A percentile compares a stretch with the other conserved stretches of the same genome.
Evolutionary conservation across 2,113 vertebrate genomes (phyloP).

Genomic region (Coryphaenoides rupestris): DNA sequence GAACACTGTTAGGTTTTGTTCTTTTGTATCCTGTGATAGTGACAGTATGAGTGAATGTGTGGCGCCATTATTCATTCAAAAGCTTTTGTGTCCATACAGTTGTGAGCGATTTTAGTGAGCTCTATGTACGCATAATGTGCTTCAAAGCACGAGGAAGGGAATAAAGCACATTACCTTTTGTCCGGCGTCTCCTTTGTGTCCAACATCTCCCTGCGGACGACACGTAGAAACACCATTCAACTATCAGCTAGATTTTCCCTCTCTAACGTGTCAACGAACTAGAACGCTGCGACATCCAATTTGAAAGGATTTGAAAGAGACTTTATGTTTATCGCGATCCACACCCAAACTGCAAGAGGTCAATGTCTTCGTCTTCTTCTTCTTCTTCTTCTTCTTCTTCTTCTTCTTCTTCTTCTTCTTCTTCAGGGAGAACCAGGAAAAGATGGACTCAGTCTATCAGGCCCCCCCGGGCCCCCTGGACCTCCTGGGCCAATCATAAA

Average conservation of each 20-base stretch:
- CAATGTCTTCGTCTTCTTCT: too few relatives aligned
- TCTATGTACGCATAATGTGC: background rate
- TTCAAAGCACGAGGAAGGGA: too few relatives aligned
- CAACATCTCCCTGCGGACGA: constrained; percentile 77
- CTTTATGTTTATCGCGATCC: too few relatives aligned
- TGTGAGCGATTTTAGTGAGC: background rate
- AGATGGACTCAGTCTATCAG: constrained; percentile 67
- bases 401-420: too few relatives aligned
- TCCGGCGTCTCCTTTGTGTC: constrained; percentile 81
- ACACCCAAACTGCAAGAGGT: too few relatives aligned
- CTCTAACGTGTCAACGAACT: too few relatives aligned
- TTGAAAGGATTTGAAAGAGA: too few relatives aligned
- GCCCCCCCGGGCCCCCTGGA: constrained; percentile 85
- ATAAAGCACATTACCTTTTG: constrained; percentile 71
- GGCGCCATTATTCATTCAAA: background rate
- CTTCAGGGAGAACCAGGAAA: too few relatives aligned
- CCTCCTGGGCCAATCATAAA: constrained; percentile 77
- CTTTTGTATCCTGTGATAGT: background rate
- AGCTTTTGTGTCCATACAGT: background rate
- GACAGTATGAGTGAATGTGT: background rate
- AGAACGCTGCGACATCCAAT: too few relatives aligned
- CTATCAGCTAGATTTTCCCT: too few relatives aligned
- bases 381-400: too few relatives aligned
- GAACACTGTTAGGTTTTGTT: constrained; percentile 1
- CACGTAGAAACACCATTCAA: background rate